Evolutionary conservation across 2,113 vertebrate species (phyloP), one percentile per base, ranked within the genome.

Genomic region (Dasyprocta punctata): DNA sequence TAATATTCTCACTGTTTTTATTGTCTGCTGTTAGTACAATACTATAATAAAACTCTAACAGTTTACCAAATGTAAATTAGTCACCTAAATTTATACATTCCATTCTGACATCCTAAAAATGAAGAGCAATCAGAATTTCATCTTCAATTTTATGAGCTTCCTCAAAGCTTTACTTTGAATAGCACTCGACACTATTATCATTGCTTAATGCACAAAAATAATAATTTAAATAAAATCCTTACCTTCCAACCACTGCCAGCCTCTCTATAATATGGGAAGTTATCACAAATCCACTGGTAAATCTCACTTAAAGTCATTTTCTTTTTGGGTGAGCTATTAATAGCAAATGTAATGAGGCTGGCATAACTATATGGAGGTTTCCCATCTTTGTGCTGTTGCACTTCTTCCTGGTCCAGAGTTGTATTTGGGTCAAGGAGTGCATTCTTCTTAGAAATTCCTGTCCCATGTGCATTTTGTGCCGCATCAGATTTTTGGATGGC

Each of bases 211-310:
- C 8, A 91, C 61, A 94, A 80, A 92, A 96, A 38, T 58, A 82
- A 11, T 86, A 95, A 97, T 81, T 94, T 82, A 95, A 95, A 93
- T 73, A 85, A 96, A 98, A 95, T 95, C 56, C 98, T 98, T 99
- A 99, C 99, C 99, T 99, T 99, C 99, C 99, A 99, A 97, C 99
- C 99, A 85, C 99, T 99, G 97, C 99, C 99, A 56, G 99, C 99
- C 98, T 99, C 99, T 98, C 99, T 98, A 98, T 99, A 99, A 98
- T 99, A 99, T 10, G 99, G 99, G 94, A 99, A 99, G 98, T 99
- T 99, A 98, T 99, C 99, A 98, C 99, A 99, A 98, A 99, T 99
- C 99, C 99, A 99, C 98, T 99, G 99, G 98, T 99, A 99, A 98
- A 99, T 99, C 98, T 99, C 99, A 94, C 99, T 99, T 98, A 99